Evolutionary conservation across 2,888 invertebrate genomes (phyloP).

Genomic region (Epirrhoe alternata): DNA sequence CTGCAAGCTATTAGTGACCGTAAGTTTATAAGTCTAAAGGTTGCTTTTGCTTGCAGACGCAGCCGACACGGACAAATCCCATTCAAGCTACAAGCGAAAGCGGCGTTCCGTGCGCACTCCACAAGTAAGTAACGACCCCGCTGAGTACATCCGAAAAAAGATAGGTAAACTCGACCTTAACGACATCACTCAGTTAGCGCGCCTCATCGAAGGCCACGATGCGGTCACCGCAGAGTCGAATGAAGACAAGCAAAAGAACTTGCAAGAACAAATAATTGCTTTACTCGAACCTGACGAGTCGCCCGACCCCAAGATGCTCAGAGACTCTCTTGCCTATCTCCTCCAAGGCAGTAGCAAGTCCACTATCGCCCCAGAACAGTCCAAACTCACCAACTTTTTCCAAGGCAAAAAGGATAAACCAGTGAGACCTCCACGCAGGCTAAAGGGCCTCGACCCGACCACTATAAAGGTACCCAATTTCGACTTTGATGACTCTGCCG

Average conservation of each 20-base stretch:
- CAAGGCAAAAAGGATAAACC: slow-evolving; percentile 55
- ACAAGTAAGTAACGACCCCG: slow-evolving; percentile 78
- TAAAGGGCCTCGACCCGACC: slow-evolving; percentile 68
- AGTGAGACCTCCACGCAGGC: slow-evolving; percentile 58
- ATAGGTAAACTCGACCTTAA: slow-evolving; percentile 75
- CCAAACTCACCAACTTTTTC: slow-evolving; percentile 62
- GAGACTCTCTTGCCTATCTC: slow-evolving; percentile 65
- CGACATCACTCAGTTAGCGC: slow-evolving; percentile 71
- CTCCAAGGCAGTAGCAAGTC: slow-evolving; percentile 64
- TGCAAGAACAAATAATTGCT: slow-evolving; percentile 75
- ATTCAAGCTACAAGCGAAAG: slow-evolving; percentile 74
- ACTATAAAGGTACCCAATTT: slow-evolving; percentile 54
- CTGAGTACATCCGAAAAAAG: slow-evolving; percentile 71
- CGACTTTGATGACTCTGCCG: slow-evolving; percentile 65
- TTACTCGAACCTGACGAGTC: slow-evolving; percentile 71
- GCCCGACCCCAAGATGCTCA: slow-evolving; percentile 62
- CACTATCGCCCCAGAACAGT: slow-evolving; percentile 51
- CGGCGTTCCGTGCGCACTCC: slow-evolving; percentile 66
- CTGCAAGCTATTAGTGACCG: neutral
- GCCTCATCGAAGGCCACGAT: slow-evolving; percentile 74
- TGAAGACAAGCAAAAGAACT: slow-evolving; percentile 61
- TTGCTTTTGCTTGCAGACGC: slow-evolving; percentile 56
- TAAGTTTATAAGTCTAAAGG: slow-evolving; percentile 3
- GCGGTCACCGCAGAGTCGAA: slow-evolving; percentile 48
- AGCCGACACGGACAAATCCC: slow-evolving; percentile 71